phyloP scores from a whole-genome alignment of 2,113 vertebrate species.

The Percina caprodes region DNA sequence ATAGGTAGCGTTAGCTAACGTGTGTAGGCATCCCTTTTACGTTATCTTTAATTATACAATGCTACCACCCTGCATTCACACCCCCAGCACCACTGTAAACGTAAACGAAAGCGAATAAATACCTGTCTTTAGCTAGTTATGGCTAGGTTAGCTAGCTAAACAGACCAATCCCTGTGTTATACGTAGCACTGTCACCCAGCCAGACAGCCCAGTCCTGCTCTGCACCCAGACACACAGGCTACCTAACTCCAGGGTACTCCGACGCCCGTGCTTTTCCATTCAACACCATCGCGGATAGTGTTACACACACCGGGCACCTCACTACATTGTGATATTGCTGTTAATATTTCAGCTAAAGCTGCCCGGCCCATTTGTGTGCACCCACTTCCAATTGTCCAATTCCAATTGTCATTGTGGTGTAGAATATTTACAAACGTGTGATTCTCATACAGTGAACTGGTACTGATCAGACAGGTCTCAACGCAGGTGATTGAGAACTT shows the following conservation, averaged over 20 bases:
- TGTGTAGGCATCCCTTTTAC: background rate
- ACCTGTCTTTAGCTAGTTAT: slow-evolving; percentile 23
- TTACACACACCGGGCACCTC: slow-evolving; percentile 36
- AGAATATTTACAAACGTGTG: background rate
- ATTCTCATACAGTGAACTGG: background rate
- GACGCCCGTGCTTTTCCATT: slow-evolving; percentile 58
- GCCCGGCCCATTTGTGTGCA: slow-evolving; percentile 1
- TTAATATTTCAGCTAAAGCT: slow-evolving; percentile 6
- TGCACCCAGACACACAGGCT: slow-evolving; percentile 26
- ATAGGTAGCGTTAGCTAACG: background rate
- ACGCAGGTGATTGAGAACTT: background rate
- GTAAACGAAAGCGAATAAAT: background rate
- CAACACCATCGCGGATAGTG: slow-evolving; percentile 27
- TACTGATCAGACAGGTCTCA: background rate
- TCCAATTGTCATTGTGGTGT: background rate
- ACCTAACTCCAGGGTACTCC: slow-evolving; percentile 54
- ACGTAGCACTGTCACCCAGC: slow-evolving; percentile 72
- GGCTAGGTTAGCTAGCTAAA: slow-evolving; percentile 46
- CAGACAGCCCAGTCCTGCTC: slow-evolving; percentile 39
- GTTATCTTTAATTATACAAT: no score
- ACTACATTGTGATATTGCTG: background rate
- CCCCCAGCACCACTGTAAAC: background rate
- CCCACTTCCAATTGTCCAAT: background rate
- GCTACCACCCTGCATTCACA: background rate
- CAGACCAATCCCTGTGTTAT: slow-evolving; percentile 68